phyloP scores from a whole-genome alignment of 1,140 invertebrate genomes.

The Aphaenogaster floridana region DNA sequence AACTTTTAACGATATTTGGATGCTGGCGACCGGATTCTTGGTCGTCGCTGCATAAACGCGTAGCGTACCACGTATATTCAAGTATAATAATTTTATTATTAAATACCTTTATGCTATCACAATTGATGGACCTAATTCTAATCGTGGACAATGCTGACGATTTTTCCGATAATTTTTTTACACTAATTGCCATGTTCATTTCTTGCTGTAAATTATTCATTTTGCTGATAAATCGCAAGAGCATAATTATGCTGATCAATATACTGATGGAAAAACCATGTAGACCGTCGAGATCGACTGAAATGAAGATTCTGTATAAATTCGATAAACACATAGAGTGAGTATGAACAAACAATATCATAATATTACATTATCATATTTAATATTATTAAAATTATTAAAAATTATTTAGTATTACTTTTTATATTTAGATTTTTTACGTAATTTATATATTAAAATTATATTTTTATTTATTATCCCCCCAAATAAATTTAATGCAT shows the following conservation, averaged over 20 bases:
- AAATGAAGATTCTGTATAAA: constrained; percentile 46
- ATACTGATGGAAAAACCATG: constrained; percentile 47
- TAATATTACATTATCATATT: not conserved
- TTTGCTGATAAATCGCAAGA: constrained; percentile 43
- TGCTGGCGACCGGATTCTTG: constrained; percentile 60
- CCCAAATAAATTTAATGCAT: not conserved
- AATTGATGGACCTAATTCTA: constrained; percentile 54
- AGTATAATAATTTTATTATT: constrained; percentile 27
- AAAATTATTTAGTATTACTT: not conserved
- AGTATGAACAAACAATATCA: constrained; percentile 8
- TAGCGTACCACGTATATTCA: constrained; percentile 18
- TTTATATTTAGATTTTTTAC: not conserved
- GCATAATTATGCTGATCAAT: not conserved
- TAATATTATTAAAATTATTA: not conserved
- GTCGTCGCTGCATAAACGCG: not conserved
- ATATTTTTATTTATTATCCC: not conserved
- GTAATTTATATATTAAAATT: not conserved
- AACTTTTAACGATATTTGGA: constrained; percentile 56
- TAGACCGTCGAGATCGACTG: constrained; percentile 13
- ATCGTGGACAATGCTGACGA: constrained; percentile 34
- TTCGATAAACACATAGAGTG: constrained; percentile 68
- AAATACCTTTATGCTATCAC: constrained; percentile 48
- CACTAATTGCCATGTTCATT: constrained; percentile 15
- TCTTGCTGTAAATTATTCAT: constrained; percentile 53
- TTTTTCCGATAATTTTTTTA: constrained; percentile 58